Evolutionary conservation across 2,888 invertebrate species (phyloP).

Genomic region (Hirtodrosophila confusa): DNA sequence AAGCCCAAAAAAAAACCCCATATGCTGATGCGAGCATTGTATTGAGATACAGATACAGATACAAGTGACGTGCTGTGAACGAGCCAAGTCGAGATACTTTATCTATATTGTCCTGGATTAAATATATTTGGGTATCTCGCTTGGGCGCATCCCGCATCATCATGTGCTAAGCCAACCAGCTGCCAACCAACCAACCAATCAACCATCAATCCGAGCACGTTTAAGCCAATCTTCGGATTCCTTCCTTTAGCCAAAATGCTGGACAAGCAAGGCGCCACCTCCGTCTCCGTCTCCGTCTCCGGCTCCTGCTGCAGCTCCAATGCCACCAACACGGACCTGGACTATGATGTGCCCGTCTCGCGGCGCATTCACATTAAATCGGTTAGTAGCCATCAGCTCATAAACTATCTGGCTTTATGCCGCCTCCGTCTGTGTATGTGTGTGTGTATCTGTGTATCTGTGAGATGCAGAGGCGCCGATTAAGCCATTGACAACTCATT

Average conservation of each 20-base stretch:
- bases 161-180: constrained; percentile 25
- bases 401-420: constrained; percentile 59
- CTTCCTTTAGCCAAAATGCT: constrained; percentile 66
- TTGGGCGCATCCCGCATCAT: constrained; percentile 21
- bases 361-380: constrained; percentile 79
- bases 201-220: neutral
- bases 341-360: constrained; percentile 82
- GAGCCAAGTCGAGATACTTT: constrained; percentile 73
- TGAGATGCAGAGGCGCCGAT: constrained; percentile 58
- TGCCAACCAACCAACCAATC: neutral
- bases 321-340: constrained; percentile 70
- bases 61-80: constrained; percentile 46
- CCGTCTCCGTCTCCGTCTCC: constrained; percentile 62
- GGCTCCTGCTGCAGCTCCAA: constrained; percentile 71
- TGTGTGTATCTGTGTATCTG: too few species aligned
- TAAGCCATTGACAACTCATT: constrained; percentile 65
- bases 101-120: constrained; percentile 83
- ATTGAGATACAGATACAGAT: constrained; percentile 28
- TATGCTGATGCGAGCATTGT: constrained; percentile 52
- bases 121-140: constrained; percentile 80
- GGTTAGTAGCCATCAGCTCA: constrained; percentile 68
- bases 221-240: constrained; percentile 4
- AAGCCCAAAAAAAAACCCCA: constrained; percentile 14
- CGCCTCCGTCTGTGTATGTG: constrained; percentile 15
- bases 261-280: constrained; percentile 73